Percentiles rank a stretch among this genome's conserved stretches.
These are phyloP conservation scores for Drosophila mojavensis DNA, from an alignment of 1,140 invertebrate genomes.

Conservation along the genomic window DNA sequence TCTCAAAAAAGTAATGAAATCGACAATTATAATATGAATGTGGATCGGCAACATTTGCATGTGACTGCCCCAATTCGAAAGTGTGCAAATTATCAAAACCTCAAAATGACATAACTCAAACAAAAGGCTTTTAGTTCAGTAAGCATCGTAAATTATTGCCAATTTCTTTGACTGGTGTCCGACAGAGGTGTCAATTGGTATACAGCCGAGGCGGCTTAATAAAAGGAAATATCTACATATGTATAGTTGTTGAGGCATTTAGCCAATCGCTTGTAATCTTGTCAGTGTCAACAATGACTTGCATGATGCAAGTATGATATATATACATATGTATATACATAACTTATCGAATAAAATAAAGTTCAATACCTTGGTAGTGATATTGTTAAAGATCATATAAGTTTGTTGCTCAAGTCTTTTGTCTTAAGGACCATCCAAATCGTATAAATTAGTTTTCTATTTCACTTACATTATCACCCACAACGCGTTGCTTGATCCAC, in stretches of 20 bases:
- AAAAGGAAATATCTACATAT: constrained; percentile 8
- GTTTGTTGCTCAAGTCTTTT: constrained; percentile 56
- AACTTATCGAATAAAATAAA: neutral
- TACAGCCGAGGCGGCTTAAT: constrained; percentile 2
- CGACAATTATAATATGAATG: neutral
- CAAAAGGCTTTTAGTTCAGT: constrained; percentile 19
- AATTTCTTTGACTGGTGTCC: constrained; percentile 16
- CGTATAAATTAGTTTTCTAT: neutral
- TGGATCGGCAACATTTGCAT: constrained; percentile 17
- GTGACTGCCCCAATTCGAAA: constrained; percentile 12
- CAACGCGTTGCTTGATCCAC: constrained; percentile 91
- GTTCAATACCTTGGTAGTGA: neutral
- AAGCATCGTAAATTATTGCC: constrained; percentile 37
- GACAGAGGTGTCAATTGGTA: constrained; percentile 25
- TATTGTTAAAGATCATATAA: neutral
- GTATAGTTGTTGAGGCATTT: neutral
- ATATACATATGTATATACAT: neutral
- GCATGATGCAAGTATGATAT: too few species aligned
- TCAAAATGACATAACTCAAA: constrained; percentile 34
- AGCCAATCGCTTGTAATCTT: constrained; percentile 19
- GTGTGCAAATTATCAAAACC: constrained; percentile 17
- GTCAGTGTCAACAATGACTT: constrained; percentile 8
- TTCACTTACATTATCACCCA: constrained; percentile 88
- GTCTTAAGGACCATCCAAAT: neutral
- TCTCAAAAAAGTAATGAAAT: constrained; percentile 35